These are phyloP conservation scores for Toxotes jaculatrix DNA, from an alignment of 2,113 vertebrate genomes.

Conservation along the genomic window DNA sequence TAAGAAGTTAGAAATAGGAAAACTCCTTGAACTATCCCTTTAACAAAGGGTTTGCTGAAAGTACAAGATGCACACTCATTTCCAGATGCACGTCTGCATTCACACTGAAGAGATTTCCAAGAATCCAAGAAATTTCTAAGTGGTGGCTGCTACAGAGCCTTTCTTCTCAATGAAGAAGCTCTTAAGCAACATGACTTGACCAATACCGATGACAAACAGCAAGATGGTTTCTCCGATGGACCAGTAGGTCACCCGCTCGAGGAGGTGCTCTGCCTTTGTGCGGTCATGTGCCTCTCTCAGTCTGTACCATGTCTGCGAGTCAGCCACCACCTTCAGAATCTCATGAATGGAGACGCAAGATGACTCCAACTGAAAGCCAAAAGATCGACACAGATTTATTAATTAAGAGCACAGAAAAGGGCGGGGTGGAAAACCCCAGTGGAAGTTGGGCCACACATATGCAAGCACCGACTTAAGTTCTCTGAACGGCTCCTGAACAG, in stretches of 20 bases:
- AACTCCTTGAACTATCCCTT: conserved; percentile 2
- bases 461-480: neutral
- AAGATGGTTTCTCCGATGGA: conserved; percentile 88
- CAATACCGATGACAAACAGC: conserved; percentile 89
- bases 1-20: neutral
- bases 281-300: conserved; percentile 91
- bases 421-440: neutral
- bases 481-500: neutral
- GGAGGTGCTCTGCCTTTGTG: conserved; percentile 87
- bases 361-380: conserved; percentile 87
- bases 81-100: conserved; percentile 3
- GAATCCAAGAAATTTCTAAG: conserved; percentile 65
- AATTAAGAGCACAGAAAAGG: neutral
- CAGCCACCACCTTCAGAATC: conserved; percentile 87
- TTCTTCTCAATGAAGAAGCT: conserved; percentile 92
- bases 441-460: neutral
- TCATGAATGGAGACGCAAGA: conserved; percentile 91
- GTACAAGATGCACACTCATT: conserved; percentile 4
- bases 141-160: conserved; percentile 64
- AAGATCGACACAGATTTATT: conserved; percentile 1
- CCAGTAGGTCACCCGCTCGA: conserved; percentile 87
- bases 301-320: conserved; percentile 90
- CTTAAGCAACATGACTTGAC: conserved; percentile 91
- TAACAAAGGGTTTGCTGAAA: conserved; percentile 4
- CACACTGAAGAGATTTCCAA: neutral